Evolutionary conservation across 2,113 vertebrate species (phyloP).

Genomic region (Sakesphorus luctuosus): DNA sequence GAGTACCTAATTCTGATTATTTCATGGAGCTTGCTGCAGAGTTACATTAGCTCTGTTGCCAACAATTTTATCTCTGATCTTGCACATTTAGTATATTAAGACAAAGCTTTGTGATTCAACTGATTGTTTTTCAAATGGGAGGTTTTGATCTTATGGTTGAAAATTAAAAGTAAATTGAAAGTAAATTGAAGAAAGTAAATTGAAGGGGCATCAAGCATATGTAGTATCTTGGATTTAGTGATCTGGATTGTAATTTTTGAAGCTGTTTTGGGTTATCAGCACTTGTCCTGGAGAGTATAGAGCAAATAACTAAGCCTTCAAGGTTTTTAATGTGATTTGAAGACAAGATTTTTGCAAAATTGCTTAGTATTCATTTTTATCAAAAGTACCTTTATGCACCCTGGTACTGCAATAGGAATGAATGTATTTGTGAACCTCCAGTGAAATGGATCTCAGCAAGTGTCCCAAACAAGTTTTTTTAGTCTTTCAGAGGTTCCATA

Average conservation of each 20-base stretch:
- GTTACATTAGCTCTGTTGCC: neutral
- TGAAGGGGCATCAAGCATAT: neutral
- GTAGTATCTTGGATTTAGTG: neutral
- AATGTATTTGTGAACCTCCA: neutral
- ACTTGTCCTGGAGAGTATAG: neutral
- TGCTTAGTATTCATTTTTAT: neutral
- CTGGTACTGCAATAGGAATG: neutral
- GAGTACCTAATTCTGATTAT: neutral
- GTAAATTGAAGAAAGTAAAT: constrained; percentile 40
- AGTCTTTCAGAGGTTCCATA: rapidly evolving
- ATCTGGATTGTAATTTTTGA: neutral
- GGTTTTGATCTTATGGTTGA: constrained; percentile 39
- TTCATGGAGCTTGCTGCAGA: neutral
- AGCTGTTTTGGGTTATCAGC: neutral
- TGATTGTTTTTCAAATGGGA: constrained; percentile 52
- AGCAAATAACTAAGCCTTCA: neutral
- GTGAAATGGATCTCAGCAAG: neutral
- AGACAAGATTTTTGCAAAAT: neutral
- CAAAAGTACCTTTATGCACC: neutral
- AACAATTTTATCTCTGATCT: constrained; percentile 53
- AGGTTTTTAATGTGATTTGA: neutral
- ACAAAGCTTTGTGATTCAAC: constrained; percentile 24
- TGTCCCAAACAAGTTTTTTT: neutral
- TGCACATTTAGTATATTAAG: constrained; percentile 37
- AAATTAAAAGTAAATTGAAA: constrained; percentile 49